These are phyloP conservation scores for Plecotus auritus DNA, from an alignment of 2,113 vertebrate genomes.

Conservation along the genomic window DNA sequence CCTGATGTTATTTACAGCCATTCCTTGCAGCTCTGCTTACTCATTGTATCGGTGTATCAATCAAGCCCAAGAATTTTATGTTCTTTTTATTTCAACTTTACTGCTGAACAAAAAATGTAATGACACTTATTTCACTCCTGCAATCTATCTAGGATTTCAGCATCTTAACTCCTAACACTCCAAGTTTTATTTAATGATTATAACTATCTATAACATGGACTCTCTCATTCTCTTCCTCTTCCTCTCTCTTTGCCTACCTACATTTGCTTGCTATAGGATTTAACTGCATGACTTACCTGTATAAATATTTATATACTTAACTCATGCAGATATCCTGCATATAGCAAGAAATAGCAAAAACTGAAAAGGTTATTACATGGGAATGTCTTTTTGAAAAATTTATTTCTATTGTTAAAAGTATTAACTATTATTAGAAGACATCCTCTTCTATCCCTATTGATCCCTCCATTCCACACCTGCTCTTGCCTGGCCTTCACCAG, in stretches of 20 bases:
- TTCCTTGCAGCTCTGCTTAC: constrained; percentile 63
- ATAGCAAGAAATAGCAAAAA: not conserved
- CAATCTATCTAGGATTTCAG: not conserved
- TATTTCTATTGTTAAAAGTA: too few species aligned
- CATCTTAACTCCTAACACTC: constrained; percentile 17
- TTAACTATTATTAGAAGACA: too few species aligned
- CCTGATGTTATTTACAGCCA: constrained; percentile 67
- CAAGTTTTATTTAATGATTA: constrained; percentile 21
- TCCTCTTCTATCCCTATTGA: too few species aligned
- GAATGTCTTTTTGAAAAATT: not conserved
- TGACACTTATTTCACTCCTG: constrained; percentile 13
- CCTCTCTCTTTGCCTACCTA: not conserved
- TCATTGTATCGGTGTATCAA: constrained; percentile 65
- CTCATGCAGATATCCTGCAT: not conserved
- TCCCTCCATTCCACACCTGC: too few species aligned
- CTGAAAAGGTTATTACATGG: not conserved
- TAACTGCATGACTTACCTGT: not conserved
- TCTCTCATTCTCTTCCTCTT: not conserved
- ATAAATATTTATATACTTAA: not conserved
- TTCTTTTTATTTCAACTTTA: constrained; percentile 61
- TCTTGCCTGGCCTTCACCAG: too few species aligned
- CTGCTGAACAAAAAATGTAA: constrained; percentile 54
- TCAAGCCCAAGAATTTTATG: constrained; percentile 64
- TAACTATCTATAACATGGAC: not conserved
- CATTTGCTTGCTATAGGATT: not conserved